Base-by-base conservation (phyloP, 1,140 invertebrate genomes). In the Lucilia cuprina region DNA sequence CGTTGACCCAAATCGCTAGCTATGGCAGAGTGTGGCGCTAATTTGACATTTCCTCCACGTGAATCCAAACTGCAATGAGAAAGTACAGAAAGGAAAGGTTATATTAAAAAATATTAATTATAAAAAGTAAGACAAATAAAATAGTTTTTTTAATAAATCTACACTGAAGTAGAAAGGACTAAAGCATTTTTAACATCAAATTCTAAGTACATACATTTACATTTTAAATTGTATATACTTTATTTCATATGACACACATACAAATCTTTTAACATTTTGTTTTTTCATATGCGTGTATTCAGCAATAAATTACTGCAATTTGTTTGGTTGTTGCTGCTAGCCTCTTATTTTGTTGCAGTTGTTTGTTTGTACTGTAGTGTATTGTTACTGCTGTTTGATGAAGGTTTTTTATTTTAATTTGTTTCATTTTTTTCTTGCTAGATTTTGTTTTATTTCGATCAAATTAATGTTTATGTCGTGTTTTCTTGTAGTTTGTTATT, bases 1-100 rank as follows among this genome's bases (percentile, higher is more conserved):
- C 95, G 92, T 25, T 94, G 93, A 12, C 96, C 96, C 82, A 96
- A 93, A 87, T 96, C 95, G 82, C 94, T 94, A 86, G 94, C 94
- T 86, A 95, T 94, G 34, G 96, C 95, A 92, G 95, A 95, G 89
- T 96, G 95, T 75, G 93, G 92, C 3, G 94, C 94, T 78, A 92
- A 86, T 77, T 92, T 90, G 34, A 96, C 91, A 84, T 94, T 93
- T 12, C 94, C 93, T 2, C 93, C 93, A 87, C 96, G 93, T 84
- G 95, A 96, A 91, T 97, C 96, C 89, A 96, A 93, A 89, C 96
- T 97, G 83, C 19, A 84, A 75, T 19, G 74, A 92, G 60, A 92
- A 93, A 87, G 41, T 84, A 87, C 5, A 84, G 50, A 60, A 21
- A 82, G 13, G 14, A 19, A 82, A n/a, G 4, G 10, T 70, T 70